Percentiles rank a stretch among this genome's conserved stretches.
Evolutionary conservation across 2,888 invertebrate species (phyloP).

Genomic region (Tridacna crocea): DNA sequence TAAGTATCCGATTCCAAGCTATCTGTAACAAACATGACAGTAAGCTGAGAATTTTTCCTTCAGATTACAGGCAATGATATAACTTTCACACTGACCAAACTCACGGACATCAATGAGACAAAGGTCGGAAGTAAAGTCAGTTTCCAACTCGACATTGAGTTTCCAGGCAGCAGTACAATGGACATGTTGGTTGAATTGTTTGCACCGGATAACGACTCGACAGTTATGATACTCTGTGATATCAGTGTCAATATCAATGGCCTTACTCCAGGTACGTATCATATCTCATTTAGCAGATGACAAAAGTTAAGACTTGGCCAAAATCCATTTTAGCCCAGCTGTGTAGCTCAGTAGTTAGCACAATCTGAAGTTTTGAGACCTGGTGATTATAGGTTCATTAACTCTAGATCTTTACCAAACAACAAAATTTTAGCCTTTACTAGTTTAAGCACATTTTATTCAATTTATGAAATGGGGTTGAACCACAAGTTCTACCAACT

Average conservation of each 20-base stretch:
- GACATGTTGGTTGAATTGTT: conserved; percentile 82
- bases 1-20: too few species aligned
- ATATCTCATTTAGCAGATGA: not conserved
- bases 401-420: too few species aligned
- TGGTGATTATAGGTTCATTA: too few species aligned
- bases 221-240: conserved; percentile 81
- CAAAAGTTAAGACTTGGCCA: not conserved
- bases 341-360: not conserved
- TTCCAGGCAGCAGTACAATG: conserved; percentile 59
- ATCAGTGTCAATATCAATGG: conserved; percentile 60
- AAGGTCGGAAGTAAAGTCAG: conserved; percentile 72
- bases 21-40: too few species aligned
- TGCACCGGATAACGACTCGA: conserved; percentile 81
- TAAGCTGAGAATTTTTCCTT: not conserved
- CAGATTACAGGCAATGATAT: conserved; percentile 19
- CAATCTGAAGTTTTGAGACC: not conserved
- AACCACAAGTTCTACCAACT: too few species aligned
- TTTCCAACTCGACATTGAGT: conserved; percentile 73
- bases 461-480: too few species aligned
- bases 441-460: too few species aligned
- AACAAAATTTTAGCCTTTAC: too few species aligned
- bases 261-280: conserved; percentile 17
- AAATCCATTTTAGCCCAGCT: not conserved
- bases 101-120: conserved; percentile 43
- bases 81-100: conserved; percentile 52